phyloP scores from a whole-genome alignment of 2,113 vertebrate species.

The Boulengeromyrus knoepffleri region DNA sequence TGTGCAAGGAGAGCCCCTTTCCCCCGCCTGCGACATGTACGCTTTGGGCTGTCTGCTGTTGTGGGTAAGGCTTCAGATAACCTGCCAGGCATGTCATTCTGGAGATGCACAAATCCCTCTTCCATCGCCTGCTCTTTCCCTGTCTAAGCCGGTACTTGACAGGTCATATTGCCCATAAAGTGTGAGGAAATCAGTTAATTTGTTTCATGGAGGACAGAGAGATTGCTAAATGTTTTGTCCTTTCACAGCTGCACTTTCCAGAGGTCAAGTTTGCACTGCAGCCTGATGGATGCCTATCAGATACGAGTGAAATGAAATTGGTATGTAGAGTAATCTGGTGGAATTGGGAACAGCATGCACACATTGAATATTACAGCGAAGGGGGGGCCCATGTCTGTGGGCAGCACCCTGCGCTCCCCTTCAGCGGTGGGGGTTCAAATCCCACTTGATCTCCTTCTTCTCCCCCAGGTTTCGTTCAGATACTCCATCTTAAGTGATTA shows the following conservation, averaged over 20 bases:
- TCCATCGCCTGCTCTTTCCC: not conserved
- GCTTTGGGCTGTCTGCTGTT: constrained; percentile 66
- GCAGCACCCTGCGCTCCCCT: not conserved
- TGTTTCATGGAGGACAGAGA: not conserved
- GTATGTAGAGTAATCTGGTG: constrained; percentile 36
- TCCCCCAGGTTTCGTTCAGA: not conserved
- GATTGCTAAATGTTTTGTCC: not conserved
- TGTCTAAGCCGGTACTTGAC: not conserved
- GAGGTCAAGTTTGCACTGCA: constrained; percentile 48
- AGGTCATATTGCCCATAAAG: not conserved
- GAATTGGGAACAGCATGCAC: not conserved
- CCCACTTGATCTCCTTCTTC: not conserved
- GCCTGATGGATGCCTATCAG: constrained; percentile 47
- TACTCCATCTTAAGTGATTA: not conserved
- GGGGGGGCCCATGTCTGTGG: not conserved
- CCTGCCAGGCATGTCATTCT: not conserved
- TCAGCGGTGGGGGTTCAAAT: not conserved
- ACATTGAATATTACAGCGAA: not conserved
- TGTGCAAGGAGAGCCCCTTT: constrained; percentile 50
- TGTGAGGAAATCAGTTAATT: not conserved
- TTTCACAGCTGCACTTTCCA: constrained; percentile 54
- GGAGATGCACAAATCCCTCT: not conserved
- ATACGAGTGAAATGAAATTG: constrained; percentile 47
- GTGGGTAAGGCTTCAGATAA: constrained; percentile 55
- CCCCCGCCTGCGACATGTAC: constrained; percentile 66